A percentile compares a stretch with the other conserved stretches of the same genome.
These are phyloP conservation scores for Turritopsis dohrnii DNA, from an alignment of 30 jellyfish, hydroid and myxozoan species.

Conservation along the genomic window DNA sequence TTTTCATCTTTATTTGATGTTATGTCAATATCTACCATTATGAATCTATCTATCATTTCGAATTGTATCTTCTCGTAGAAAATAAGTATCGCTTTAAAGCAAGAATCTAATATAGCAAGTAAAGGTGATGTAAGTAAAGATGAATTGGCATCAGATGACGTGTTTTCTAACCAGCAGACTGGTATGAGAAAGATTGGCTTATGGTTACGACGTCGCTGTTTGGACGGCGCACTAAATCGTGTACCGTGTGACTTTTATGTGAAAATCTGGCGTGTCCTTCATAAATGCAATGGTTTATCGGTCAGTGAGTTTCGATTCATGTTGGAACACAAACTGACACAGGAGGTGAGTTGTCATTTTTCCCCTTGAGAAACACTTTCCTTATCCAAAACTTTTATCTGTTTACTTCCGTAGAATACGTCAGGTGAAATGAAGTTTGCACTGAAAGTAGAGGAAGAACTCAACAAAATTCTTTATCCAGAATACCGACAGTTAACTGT, in stretches of 20 bases:
- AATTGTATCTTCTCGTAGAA: neutral
- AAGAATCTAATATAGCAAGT: neutral
- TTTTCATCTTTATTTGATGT: neutral
- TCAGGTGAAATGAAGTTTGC: conserved; percentile 98
- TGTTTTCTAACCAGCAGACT: neutral
- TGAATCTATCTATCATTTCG: neutral
- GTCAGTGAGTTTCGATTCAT: conserved; percentile 17
- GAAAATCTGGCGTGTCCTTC: conserved; percentile 81
- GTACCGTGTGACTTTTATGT: conserved; percentile 78
- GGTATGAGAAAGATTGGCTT: conserved; percentile 58
- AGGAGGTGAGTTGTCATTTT: conserved; percentile 9
- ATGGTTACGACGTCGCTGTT: conserved; percentile 97
- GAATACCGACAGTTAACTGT: conserved; percentile 93
- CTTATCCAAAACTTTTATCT: neutral
- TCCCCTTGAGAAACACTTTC: neutral
- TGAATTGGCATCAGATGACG: neutral
- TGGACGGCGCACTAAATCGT: conserved; percentile 97
- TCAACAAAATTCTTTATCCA: conserved; percentile 77
- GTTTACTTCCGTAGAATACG: conserved; percentile 57
- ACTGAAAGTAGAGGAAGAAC: conserved; percentile 74
- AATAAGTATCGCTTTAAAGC: neutral
- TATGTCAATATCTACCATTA: neutral
- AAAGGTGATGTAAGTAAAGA: neutral
- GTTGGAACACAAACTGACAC: conserved; percentile 29
- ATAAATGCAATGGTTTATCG: conserved; percentile 32